Percentiles rank a stretch among this genome's conserved stretches.
Conservation (phyloP, 2,113 vertebrate genomes). For the Esox niger region DNA sequence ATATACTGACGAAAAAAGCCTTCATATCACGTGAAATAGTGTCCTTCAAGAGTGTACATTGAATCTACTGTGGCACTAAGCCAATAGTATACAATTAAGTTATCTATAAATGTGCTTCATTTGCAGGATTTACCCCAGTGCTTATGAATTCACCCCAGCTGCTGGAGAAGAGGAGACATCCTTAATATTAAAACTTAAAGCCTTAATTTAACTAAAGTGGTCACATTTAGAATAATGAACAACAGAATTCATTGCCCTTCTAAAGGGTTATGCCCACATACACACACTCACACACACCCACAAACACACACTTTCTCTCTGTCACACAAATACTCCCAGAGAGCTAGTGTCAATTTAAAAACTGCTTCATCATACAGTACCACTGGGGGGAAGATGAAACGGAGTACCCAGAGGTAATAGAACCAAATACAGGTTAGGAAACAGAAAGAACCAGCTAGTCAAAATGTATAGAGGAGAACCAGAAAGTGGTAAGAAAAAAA, state of each 20-base stretch:
- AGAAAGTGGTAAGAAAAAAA: no score
- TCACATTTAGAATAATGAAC: constrained; percentile 62
- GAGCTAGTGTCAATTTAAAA: no score
- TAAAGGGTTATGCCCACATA: constrained; percentile 18
- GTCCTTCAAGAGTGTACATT: constrained; percentile 7
- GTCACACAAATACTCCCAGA: neutral
- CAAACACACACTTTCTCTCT: neutral
- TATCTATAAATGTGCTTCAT: constrained; percentile 49
- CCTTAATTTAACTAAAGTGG: constrained; percentile 62
- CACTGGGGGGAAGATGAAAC: constrained; percentile 30
- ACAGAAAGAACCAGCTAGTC: no score
- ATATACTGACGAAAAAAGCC: no score
- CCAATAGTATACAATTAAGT: constrained; percentile 44
- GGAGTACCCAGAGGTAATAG: constrained; percentile 33
- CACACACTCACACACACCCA: neutral
- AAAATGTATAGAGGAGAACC: no score
- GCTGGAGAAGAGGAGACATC: constrained; percentile 21
- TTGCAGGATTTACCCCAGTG: constrained; percentile 34
- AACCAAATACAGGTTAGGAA: constrained; percentile 4
- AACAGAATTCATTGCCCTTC: constrained; percentile 52
- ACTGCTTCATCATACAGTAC: neutral
- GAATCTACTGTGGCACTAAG: constrained; percentile 26
- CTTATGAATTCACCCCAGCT: constrained; percentile 42
- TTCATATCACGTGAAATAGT: no score
- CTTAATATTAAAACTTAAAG: constrained; percentile 50